These are phyloP conservation scores for Agrotis segetum DNA, from an alignment of 2,888 invertebrate genomes.

Conservation along the genomic window DNA sequence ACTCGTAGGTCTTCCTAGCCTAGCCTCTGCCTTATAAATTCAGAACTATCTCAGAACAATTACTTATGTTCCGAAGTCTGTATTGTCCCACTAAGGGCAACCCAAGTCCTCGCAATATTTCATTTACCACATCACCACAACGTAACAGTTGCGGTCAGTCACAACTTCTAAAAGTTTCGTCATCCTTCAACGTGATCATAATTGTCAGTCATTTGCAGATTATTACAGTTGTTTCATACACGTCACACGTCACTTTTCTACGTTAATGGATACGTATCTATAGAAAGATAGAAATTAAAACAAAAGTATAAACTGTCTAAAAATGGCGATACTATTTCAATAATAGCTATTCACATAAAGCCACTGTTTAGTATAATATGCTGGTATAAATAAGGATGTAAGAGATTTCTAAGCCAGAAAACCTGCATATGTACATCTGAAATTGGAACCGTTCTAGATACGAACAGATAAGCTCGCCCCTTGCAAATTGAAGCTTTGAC, in stretches of 20 bases:
- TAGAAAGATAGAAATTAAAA: too few species aligned
- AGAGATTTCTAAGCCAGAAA: constrained; percentile 9
- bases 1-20: too few species aligned
- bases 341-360: too few species aligned
- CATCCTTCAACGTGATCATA: background rate
- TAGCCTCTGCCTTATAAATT: too few species aligned
- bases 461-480: constrained; percentile 31
- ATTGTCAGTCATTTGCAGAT: background rate
- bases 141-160: background rate
- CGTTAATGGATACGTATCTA: too few species aligned
- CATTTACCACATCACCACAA: background rate
- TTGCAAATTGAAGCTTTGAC: constrained; percentile 33
- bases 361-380: too few species aligned
- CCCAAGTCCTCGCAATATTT: background rate
- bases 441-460: constrained; percentile 22
- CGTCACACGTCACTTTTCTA: background rate
- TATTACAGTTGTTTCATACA: background rate
- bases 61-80: too few species aligned
- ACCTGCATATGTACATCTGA: constrained; percentile 13
- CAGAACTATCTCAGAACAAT: too few species aligned
- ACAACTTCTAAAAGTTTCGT: background rate
- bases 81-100: too few species aligned
- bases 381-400: background rate
- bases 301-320: too few species aligned
- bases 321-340: too few species aligned